These are phyloP conservation scores for Sparus aurata DNA, from an alignment of 2,797 vertebrate genomes.

Conservation along the genomic window DNA sequence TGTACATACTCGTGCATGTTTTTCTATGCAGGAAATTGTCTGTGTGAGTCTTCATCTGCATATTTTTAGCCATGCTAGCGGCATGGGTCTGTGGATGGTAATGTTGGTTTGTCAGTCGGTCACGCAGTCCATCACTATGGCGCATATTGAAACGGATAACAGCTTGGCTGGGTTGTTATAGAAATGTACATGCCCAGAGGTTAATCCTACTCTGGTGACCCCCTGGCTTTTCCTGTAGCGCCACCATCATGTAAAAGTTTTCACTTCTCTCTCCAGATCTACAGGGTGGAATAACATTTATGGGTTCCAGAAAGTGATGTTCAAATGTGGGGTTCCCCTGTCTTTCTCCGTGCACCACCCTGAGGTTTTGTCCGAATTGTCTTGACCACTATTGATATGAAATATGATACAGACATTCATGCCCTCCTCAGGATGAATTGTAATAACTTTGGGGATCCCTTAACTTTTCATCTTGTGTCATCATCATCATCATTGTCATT, in stretches of 20 bases:
- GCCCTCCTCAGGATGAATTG: neutral
- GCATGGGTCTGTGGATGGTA: neutral
- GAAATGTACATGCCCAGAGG: neutral
- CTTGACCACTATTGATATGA: neutral
- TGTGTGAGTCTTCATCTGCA: constrained; percentile 1
- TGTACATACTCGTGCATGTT: neutral
- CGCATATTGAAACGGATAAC: neutral
- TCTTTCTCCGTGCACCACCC: neutral
- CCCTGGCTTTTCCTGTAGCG: neutral
- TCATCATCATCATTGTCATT: neutral
- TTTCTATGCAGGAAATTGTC: constrained; percentile 1
- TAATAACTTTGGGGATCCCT: neutral
- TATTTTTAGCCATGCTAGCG: neutral
- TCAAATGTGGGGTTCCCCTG: neutral
- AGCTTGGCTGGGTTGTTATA: too few species aligned
- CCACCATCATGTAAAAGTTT: neutral
- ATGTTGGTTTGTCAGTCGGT: too few species aligned
- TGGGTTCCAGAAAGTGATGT: neutral
- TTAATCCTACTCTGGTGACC: neutral
- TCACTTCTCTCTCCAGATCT: neutral
- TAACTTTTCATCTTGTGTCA: neutral
- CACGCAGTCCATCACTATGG: neutral
- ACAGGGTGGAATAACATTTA: neutral
- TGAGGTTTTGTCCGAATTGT: neutral
- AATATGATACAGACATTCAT: neutral